Evolutionary conservation across 30 jellyfish, hydroid and myxozoan species (phyloP), one percentile per base, ranked within the genome.

Genomic region (Chironex yamaguchii): DNA sequence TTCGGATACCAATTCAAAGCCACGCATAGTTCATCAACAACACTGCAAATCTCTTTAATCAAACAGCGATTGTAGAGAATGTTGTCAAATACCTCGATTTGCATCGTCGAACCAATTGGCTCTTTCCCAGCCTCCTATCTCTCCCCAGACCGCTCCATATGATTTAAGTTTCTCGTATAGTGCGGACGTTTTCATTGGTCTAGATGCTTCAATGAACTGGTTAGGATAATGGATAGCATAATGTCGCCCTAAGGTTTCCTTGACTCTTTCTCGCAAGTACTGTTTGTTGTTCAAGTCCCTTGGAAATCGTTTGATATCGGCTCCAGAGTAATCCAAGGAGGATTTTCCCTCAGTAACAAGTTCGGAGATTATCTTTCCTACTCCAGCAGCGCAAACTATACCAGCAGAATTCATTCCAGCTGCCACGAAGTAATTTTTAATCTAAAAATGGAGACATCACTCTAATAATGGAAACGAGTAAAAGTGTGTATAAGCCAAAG

Each of bases 401-500:
- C 98, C 98, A 13, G 14, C 13, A 3, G 98, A 92, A 21, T 31
- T 48, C 98, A 92, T 92, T 32, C 97, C 98, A 62, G 91, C 89
- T 3, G 97, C 97, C 22, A 84, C 87, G 79, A 67, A 92, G 67
- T 92, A 92, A 62, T 92, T 87, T 49, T 81, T 62, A 0, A 92
- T 84, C 98, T 92, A 75, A 14, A 79, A 79, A 0, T 21, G 0
- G 62, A 64, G n/a, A n/a, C n/a, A n/a, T n/a, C n/a, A n/a, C n/a
- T n/a, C n/a, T n/a, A n/a, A n/a, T n/a, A n/a, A n/a, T n/a, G n/a
- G n/a, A n/a, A n/a, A n/a, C n/a, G n/a, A n/a, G n/a, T n/a, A n/a
- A n/a, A n/a, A n/a, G n/a, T n/a, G n/a, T n/a, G n/a, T n/a, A n/a
- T n/a, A n/a, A n/a, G n/a, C n/a, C n/a, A n/a, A n/a, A n/a, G n/a